Evolutionary conservation across 1,140 invertebrate genomes (phyloP).

Genomic region (Radopholus similis): DNA sequence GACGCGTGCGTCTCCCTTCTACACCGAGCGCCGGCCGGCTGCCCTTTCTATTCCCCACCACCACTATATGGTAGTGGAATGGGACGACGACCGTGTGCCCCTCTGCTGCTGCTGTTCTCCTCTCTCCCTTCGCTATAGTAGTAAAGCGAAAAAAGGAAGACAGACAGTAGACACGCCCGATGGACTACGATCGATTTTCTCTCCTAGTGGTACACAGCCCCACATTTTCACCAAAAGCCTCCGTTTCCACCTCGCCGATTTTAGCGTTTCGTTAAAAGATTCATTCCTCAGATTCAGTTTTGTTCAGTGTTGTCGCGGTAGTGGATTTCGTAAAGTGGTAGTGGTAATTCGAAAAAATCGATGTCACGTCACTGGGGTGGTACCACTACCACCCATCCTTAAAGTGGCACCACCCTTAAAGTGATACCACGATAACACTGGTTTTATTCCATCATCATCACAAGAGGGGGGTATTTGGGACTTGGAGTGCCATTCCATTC

Average conservation of each 20-base stretch:
- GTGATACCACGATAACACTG: no score
- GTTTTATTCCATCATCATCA: no score
- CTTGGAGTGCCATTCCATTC: no score
- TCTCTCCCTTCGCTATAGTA: neutral
- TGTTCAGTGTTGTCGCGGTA: no score
- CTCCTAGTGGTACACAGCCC: neutral
- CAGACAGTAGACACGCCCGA: neutral
- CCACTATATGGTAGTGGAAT: neutral
- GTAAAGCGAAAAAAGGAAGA: neutral
- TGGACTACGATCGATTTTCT: conserved; percentile 13
- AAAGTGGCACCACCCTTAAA: no score
- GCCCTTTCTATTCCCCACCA: conserved; percentile 3
- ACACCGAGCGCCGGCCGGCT: no score
- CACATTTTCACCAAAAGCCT: neutral
- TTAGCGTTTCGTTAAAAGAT: neutral
- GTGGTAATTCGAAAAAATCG: no score
- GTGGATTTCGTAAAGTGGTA: no score
- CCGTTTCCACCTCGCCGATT: neutral
- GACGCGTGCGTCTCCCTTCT: neutral
- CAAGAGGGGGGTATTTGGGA: no score
- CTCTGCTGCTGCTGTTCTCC: neutral
- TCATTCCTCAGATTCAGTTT: no score
- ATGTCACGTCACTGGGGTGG: no score
- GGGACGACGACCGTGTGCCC: neutral
- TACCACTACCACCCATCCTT: no score